Conservation (phyloP, 1,140 invertebrate species). For the Drosophila truncata region DNA sequence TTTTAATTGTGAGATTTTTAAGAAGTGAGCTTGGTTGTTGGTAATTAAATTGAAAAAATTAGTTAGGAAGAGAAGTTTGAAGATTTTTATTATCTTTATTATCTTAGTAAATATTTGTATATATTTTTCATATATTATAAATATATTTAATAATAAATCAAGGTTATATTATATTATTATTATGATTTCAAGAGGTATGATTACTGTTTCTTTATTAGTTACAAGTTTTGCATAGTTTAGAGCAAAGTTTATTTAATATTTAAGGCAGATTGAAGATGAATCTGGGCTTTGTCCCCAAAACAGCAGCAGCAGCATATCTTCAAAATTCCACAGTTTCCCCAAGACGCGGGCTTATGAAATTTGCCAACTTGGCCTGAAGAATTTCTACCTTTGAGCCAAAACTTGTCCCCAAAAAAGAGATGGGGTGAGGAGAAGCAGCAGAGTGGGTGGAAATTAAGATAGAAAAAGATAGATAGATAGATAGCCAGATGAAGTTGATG, state of each 20-base stretch:
- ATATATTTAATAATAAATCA: no score
- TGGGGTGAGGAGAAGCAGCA: neutral
- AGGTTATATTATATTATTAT: no score
- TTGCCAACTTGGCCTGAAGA: slow-evolving; percentile 37
- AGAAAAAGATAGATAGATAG: neutral
- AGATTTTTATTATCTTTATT: neutral
- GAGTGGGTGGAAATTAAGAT: slow-evolving; percentile 11
- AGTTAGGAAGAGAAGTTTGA: neutral
- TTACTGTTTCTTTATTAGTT: no score
- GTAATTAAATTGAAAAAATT: neutral
- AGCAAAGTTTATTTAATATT: neutral
- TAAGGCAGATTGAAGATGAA: neutral
- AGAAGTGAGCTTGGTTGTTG: neutral
- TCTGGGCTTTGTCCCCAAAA: neutral
- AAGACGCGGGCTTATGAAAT: slow-evolving; percentile 6
- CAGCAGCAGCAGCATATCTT: neutral
- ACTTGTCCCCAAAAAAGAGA: slow-evolving; percentile 1
- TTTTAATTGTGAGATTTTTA: slow-evolving; percentile 8
- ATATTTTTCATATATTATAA: no score
- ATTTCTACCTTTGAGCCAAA: slow-evolving; percentile 15
- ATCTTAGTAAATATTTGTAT: no score
- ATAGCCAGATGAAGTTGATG: neutral
- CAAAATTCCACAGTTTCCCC: neutral
- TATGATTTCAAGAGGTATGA: no score
- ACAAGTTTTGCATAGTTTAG: neutral